phyloP scores from a whole-genome alignment of 1,140 invertebrate species.

The Drosophila jambulina region DNA sequence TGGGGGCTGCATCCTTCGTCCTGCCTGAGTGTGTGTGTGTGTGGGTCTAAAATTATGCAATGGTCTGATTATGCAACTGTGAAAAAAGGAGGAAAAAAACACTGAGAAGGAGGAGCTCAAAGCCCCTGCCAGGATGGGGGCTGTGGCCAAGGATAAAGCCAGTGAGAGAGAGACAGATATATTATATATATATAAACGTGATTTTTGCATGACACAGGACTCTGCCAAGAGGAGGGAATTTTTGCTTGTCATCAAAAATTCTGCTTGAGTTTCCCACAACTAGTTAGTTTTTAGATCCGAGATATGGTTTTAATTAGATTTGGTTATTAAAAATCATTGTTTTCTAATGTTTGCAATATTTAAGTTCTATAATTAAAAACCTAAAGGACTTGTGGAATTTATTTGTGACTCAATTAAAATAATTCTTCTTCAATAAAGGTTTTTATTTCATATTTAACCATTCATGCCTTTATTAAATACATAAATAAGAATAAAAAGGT shows the following conservation, averaged over 20 bases:
- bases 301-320: neutral
- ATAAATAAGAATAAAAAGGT: too few species aligned
- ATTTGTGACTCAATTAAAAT: too few species aligned
- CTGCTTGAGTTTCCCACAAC: neutral
- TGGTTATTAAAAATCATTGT: too few species aligned
- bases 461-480: too few species aligned
- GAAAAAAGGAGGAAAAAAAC: constrained; percentile 3
- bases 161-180: neutral
- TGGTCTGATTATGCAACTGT: constrained; percentile 70
- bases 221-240: neutral
- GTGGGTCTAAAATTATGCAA: constrained; percentile 71
- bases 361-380: too few species aligned
- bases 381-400: too few species aligned
- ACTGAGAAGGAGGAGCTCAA: neutral
- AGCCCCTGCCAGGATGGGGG: neutral
- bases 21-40: constrained; percentile 21
- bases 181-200: neutral
- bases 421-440: too few species aligned
- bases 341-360: too few species aligned
- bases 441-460: too few species aligned
- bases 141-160: constrained; percentile 20
- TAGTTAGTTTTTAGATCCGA: neutral
- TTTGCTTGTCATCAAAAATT: neutral
- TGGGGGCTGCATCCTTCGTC: constrained; percentile 9
- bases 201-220: constrained; percentile 5